Percentiles rank a stretch among this genome's conserved stretches.
These are phyloP conservation scores for Athalia cordata DNA, from an alignment of 2,888 invertebrate genomes.

Conservation along the genomic window DNA sequence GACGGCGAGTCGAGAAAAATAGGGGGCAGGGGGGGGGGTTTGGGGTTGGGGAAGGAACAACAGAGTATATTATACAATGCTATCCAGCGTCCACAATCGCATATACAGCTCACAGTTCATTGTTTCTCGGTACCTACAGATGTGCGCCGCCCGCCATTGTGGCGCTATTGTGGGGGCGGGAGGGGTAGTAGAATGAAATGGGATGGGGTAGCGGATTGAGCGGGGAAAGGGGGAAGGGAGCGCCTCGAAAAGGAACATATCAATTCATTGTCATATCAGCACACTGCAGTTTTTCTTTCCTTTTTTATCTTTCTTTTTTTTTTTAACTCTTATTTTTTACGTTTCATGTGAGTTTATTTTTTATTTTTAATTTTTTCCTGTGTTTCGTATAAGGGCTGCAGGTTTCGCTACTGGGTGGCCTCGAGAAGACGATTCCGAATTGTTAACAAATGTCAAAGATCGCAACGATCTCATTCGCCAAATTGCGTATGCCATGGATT, in stretches of 20 bases:
- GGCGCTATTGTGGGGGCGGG: constrained; percentile 58
- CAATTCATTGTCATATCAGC: constrained; percentile 65
- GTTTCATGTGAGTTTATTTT: too few species aligned
- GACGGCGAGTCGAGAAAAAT: neutral
- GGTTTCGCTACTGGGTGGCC: constrained; percentile 23
- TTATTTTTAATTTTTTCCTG: too few species aligned
- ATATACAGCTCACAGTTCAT: constrained; percentile 69
- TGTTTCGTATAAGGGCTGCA: too few species aligned
- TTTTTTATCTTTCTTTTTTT: neutral
- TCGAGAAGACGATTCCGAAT: neutral
- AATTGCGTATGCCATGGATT: too few species aligned
- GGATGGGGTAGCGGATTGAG: constrained; percentile 4
- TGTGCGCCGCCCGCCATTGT: constrained; percentile 66
- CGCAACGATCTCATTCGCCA: too few species aligned
- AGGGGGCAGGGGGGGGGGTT: neutral
- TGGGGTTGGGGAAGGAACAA: constrained; percentile 57
- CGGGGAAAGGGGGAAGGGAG: constrained; percentile 46
- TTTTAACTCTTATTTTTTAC: too few species aligned
- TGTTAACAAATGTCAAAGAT: too few species aligned
- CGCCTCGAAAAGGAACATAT: constrained; percentile 63
- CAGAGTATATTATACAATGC: constrained; percentile 72
- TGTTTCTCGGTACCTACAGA: constrained; percentile 70
- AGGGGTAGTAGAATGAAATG: constrained; percentile 11
- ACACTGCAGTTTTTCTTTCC: constrained; percentile 39
- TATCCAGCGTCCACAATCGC: constrained; percentile 70